Conservation (phyloP, 1,140 invertebrate genomes). For the Microvelia longipes region DNA sequence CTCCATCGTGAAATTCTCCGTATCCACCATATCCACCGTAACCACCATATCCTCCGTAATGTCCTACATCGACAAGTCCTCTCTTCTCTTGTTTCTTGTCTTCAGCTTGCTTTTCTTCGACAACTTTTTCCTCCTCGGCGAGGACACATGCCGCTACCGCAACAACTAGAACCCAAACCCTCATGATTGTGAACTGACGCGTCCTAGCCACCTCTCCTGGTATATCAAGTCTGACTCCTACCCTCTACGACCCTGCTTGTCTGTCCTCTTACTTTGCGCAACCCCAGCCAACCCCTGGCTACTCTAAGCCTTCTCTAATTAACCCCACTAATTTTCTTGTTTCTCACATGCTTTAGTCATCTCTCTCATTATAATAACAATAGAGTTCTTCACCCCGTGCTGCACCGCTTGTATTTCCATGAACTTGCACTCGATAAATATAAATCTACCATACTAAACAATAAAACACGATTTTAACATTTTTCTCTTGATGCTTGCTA, state of each 20-base stretch:
- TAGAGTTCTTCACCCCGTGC: not conserved
- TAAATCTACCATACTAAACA: too few species aligned
- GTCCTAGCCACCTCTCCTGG: not conserved
- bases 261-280: not conserved
- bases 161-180: not conserved
- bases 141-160: not conserved
- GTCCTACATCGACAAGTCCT: constrained; percentile 4
- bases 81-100: constrained; percentile 21
- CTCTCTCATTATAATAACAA: not conserved
- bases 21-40: not conserved
- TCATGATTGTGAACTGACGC: not conserved
- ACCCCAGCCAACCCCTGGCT: not conserved
- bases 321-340: not conserved
- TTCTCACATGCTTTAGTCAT: not conserved
- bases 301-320: not conserved
- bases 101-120: constrained; percentile 10
- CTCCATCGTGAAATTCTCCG: not conserved
- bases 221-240: not conserved
- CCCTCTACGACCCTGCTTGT: not conserved
- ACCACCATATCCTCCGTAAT: not conserved
- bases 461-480: too few species aligned
- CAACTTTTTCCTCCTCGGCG: not conserved
- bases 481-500: too few species aligned
- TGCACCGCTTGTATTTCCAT: not conserved
- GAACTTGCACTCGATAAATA: not conserved